Evolutionary conservation across 2,888 invertebrate species (phyloP), one percentile per base, ranked within the genome.

Genomic region (Tigriopus californicus): DNA sequence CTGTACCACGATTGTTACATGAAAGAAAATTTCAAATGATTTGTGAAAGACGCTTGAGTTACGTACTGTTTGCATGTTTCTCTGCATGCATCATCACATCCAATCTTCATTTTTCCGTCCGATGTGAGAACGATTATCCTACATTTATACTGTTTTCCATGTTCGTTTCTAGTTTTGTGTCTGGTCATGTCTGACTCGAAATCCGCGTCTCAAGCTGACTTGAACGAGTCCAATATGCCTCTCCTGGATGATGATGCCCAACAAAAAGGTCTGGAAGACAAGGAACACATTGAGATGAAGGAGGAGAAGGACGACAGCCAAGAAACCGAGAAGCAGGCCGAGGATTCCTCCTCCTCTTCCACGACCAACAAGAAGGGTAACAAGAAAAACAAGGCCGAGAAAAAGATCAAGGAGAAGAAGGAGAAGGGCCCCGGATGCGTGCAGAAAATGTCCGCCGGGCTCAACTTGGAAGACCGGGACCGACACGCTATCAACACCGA

Each of bases 401-500:
- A 61, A 57, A 62, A 64, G 57, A 61, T 61, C 22, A 61, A 61
- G 49, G 57, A 55, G 33, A 61, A 57, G 41, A 58, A 22, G 11
- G 61, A 63, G 13, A 61, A 64, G 47, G 56, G 64, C 10, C 63
- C 65, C 15, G 61, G 63, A 42, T 64, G 64, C 61, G 64, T 65
- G n/a, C 63, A 66, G 47, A 64, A 63, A 56, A 61, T 67, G 44
- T 66, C 68, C 49, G 66, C 68, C 56, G 71, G 69, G 18, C 64
- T 72, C 60, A 69, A 72, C 61, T 62, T 72, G 52, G 64, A 69
- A 57, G 68, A 71, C 64, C 65, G 72, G 13, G 72, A 72, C 62
- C 67, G 68, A 57, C 66, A 66, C 53, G 63, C 64, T 48, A 63
- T 68, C 61, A 68, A 68, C 61, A 67, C 67, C 24, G 65, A 66